Percentiles rank a stretch among this genome's conserved stretches.
Conservation (phyloP, 2,113 vertebrate genomes). For the Sprattus sprattus region DNA sequence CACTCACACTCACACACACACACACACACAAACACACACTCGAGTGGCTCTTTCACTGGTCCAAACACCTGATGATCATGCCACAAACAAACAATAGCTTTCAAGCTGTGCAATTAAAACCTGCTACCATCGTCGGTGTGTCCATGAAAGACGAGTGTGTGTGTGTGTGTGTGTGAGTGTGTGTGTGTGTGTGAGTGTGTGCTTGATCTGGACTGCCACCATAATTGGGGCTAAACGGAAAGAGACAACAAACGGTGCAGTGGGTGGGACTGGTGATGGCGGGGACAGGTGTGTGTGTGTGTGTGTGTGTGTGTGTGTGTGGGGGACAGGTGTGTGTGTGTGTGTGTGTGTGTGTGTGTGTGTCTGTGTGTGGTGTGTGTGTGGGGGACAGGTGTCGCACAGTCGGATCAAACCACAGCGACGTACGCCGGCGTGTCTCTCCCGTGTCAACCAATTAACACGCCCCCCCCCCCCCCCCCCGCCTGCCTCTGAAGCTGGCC, state of each 20-base stretch:
- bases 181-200: neutral
- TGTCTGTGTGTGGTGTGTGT: neutral
- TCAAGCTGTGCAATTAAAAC: neutral
- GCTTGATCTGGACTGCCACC: neutral
- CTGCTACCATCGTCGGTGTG: no score
- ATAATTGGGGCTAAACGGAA: neutral
- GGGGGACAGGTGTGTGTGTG: neutral
- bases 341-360: neutral
- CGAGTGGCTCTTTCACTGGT: neutral
- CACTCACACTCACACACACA: neutral
- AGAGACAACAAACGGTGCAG: neutral
- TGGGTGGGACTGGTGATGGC: neutral
- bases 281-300: no score
- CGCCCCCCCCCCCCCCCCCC: conserved; percentile 40
- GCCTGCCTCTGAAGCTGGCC: no score
- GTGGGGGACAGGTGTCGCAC: conserved; percentile 38
- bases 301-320: no score
- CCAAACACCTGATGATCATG: neutral
- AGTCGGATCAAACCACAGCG: conserved; percentile 46
- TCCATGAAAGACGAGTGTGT: neutral
- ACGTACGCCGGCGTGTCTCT: conserved; percentile 39
- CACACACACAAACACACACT: conserved; percentile 9
- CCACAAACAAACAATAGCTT: neutral
- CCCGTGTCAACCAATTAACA: conserved; percentile 62
- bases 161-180: no score